Conservation (phyloP, 1,140 invertebrate genomes). For the Phthorimaea operculella region DNA sequence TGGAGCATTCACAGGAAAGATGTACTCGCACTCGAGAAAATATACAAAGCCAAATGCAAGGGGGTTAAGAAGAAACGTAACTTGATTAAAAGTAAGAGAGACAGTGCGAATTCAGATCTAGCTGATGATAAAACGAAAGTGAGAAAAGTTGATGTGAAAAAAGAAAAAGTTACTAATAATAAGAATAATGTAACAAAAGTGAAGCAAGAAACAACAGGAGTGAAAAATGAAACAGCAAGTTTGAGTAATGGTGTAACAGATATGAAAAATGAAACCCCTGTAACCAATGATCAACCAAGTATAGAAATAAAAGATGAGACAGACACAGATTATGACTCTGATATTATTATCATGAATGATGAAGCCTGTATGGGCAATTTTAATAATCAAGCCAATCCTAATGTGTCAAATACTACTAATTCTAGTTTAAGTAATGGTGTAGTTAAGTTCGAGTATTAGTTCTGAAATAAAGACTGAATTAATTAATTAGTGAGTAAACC, state of each 20-base stretch:
- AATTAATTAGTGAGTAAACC: too few relatives aligned
- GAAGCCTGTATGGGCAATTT: too few relatives aligned
- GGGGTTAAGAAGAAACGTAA: slow-evolving; percentile 53
- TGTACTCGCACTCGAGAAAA: slow-evolving; percentile 45
- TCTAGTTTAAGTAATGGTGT: too few relatives aligned
- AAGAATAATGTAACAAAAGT: not conserved
- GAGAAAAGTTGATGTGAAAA: slow-evolving; percentile 41
- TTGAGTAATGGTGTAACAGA: too few relatives aligned
- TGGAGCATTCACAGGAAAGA: slow-evolving; percentile 51
- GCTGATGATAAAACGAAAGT: slow-evolving; percentile 41
- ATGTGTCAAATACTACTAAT: too few relatives aligned
- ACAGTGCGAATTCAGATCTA: slow-evolving; percentile 21
- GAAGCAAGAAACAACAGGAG: not conserved
- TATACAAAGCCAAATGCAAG: slow-evolving; percentile 54
- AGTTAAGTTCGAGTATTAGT: too few relatives aligned
- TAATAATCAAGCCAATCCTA: too few relatives aligned
- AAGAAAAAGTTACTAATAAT: slow-evolving; percentile 17
- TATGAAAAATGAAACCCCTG: not conserved
- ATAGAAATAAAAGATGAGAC: not conserved
- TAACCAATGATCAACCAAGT: not conserved
- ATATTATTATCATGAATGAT: too few relatives aligned
- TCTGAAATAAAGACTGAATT: too few relatives aligned
- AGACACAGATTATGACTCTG: not conserved
- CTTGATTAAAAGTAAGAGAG: slow-evolving; percentile 46
- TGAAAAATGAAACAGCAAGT: not conserved